Base-by-base conservation (phyloP, 2,797 vertebrate genomes). In the Odontamblyopus rebecca region DNA sequence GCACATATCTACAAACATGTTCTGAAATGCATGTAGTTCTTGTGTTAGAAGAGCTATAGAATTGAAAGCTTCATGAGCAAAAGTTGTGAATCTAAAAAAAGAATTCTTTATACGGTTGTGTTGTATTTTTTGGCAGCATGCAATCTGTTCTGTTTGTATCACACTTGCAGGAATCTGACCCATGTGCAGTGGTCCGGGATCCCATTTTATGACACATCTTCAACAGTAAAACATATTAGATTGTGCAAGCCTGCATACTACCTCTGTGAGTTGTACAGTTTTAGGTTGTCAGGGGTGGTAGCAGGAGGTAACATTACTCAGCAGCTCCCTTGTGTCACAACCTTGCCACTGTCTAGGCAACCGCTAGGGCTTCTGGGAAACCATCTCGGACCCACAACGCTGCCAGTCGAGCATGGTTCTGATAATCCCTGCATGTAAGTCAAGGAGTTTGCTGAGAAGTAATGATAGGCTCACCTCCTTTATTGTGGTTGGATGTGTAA, bases 281-380 rank as follows among this genome's bases (percentile, higher is more conserved):
- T 85, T 27, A 79, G 85, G 71, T 70, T 71, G 81, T 85, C 80
- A 72, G 79, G 32, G 53, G 68, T 86, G 86, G 85, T 87, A 77
- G 80, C 86, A 83, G 84, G 86, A 89, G 79, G 85, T 81, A 68
- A 75, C 79, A 83, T 93, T 93, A 92, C 90, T 93, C 91, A 93
- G 89, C 74, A 71, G 75, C 81, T 87, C 86, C 82, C 78, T 74
- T 88, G 89, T 88, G 88, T 88, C 87, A 86, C 80, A 83, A 73
- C 41, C 48, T 75, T 44, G 77, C 78, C 68, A 53, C 75, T 63
- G 70, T 84, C 74, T 79, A 75, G 69, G 76, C 67, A 77, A 79
- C 74, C 29, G 73, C 79, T 38, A 61, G 59, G 72, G 76, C 85
- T 93, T 93, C 92, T 93, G 91, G 91, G 92, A 94, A 93, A 84